phyloP scores from a whole-genome alignment of 2,113 vertebrate genomes.

The Promerops cafer region DNA sequence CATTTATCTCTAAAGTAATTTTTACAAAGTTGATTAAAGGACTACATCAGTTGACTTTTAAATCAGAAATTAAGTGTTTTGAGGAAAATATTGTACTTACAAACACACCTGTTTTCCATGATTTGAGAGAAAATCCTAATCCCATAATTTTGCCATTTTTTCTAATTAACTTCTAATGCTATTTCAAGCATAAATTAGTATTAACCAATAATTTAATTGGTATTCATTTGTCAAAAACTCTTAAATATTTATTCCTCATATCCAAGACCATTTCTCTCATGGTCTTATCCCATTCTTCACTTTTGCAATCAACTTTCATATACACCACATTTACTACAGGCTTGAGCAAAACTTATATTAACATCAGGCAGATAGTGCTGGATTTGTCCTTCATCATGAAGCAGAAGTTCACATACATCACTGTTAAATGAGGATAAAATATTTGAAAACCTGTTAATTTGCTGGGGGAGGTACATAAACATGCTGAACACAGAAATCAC shows the following conservation, averaged over 20 bases:
- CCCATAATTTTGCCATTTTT: background rate
- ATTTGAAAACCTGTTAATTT: constrained; percentile 22
- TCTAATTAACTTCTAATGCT: background rate
- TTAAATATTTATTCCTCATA: background rate
- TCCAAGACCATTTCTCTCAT: background rate
- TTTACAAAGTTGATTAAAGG: background rate
- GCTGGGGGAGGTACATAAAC: background rate
- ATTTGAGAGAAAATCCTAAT: background rate
- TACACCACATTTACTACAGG: background rate
- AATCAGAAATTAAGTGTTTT: background rate
- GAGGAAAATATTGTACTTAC: background rate
- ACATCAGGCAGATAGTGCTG: background rate
- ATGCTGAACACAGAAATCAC: background rate
- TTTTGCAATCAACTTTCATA: background rate
- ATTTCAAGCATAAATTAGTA: background rate
- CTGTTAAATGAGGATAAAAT: background rate
- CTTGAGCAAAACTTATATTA: background rate
- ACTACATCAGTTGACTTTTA: background rate
- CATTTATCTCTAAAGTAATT: background rate
- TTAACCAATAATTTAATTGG: background rate
- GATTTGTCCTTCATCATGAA: background rate
- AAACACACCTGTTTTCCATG: background rate
- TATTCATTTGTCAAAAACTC: background rate
- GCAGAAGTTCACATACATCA: background rate
- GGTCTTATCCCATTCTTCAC: background rate